These are phyloP conservation scores for Galaxias olidus DNA, from an alignment of 2,797 vertebrate genomes.

Conservation along the genomic window DNA sequence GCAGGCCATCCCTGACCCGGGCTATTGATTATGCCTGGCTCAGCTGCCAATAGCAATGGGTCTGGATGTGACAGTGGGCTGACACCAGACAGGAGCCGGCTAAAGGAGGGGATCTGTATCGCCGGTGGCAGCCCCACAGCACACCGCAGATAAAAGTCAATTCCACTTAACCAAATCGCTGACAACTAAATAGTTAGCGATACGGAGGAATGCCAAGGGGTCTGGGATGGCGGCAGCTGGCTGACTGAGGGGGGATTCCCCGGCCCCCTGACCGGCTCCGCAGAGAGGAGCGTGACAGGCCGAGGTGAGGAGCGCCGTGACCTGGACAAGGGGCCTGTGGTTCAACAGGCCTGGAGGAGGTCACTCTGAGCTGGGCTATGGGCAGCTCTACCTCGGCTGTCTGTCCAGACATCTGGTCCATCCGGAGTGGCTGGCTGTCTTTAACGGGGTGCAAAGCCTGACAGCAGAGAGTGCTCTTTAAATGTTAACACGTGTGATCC, in stretches of 20 bases:
- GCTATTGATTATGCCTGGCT: conserved; percentile 90
- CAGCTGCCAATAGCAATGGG: conserved; percentile 91
- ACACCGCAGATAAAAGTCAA: conserved; percentile 92
- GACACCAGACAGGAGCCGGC: conserved; percentile 69
- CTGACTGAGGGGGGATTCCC: conserved; percentile 67
- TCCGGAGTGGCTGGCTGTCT: not conserved
- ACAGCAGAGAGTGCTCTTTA: too few species aligned
- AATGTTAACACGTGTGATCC: too few species aligned
- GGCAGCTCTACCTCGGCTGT: too few species aligned
- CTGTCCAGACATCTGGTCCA: too few species aligned
- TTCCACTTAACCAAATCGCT: conserved; percentile 96
- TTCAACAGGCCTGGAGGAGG: not conserved
- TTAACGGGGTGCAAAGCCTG: too few species aligned
- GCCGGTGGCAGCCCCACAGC: conserved; percentile 87
- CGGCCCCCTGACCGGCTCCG: conserved; percentile 35
- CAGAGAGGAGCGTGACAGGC: not conserved
- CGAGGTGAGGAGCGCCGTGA: conserved; percentile 41
- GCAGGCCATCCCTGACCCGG: conserved; percentile 84
- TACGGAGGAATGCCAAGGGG: conserved; percentile 82
- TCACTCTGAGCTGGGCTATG: too few species aligned
- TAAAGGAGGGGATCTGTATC: conserved; percentile 81
- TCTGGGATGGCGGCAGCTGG: conserved; percentile 67
- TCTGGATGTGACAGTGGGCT: conserved; percentile 82
- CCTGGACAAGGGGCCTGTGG: conserved; percentile 11
- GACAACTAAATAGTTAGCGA: conserved; percentile 97